These are phyloP conservation scores for Ommatoiulus sabulosus DNA, from an alignment of 2,888 invertebrate genomes.

Conservation along the genomic window DNA sequence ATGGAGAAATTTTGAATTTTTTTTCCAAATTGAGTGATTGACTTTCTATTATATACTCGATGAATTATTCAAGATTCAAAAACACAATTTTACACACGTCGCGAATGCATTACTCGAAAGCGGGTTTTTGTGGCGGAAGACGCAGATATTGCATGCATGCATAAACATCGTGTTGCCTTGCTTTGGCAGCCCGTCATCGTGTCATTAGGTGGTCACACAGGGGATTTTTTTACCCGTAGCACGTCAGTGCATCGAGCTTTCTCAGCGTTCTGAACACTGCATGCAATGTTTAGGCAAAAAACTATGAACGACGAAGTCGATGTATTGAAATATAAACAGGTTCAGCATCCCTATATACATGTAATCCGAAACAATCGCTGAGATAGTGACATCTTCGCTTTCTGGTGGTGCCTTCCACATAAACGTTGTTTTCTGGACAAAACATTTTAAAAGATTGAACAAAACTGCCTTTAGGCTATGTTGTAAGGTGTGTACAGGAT, in stretches of 20 bases:
- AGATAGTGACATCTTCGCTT: too few relatives aligned
- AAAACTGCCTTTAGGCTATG: too few relatives aligned
- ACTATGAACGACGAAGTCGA: background rate
- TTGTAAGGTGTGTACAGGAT: too few relatives aligned
- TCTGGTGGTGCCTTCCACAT: too few relatives aligned
- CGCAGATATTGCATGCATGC: background rate
- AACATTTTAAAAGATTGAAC: too few relatives aligned
- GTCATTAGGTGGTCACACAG: background rate
- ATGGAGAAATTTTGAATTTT: background rate
- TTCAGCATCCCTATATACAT: too few relatives aligned
- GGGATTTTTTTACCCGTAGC: background rate
- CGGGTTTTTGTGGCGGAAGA: background rate
- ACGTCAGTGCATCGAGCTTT: too few relatives aligned
- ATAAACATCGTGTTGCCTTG: background rate
- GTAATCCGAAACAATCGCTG: too few relatives aligned
- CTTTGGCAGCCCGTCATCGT: background rate
- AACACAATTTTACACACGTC: background rate
- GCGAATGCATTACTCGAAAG: background rate
- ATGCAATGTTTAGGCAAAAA: background rate
- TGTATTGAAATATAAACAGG: background rate
- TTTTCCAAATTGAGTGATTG: conserved; percentile 24
- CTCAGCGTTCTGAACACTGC: too few relatives aligned
- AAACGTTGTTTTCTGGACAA: too few relatives aligned
- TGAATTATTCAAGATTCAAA: conserved; percentile 13
- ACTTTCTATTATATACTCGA: conserved; percentile 27